Evolutionary conservation across 2,797 vertebrate genomes (phyloP).

Genomic region (Mergus octosetaceus): DNA sequence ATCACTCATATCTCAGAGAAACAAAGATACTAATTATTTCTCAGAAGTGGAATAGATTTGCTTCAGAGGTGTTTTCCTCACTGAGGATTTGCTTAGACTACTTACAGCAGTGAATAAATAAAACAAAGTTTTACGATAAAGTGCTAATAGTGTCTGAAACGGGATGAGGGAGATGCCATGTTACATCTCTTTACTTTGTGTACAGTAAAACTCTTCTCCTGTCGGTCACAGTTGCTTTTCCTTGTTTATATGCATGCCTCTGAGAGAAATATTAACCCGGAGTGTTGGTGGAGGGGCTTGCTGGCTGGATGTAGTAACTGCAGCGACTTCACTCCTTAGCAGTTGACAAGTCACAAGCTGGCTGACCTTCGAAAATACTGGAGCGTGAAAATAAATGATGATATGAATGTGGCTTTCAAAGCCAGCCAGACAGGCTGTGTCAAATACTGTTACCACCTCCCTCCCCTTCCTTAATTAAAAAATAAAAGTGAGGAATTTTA

Average conservation of each 20-base stretch:
- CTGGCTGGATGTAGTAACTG: slow-evolving; percentile 36
- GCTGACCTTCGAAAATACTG: slow-evolving; percentile 43
- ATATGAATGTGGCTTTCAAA: slow-evolving; percentile 34
- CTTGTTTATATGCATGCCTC: not conserved
- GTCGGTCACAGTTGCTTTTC: not conserved
- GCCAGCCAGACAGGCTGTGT: not conserved
- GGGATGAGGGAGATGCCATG: not conserved
- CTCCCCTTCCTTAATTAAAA: not conserved
- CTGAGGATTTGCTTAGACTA: not conserved
- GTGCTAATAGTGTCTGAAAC: not conserved
- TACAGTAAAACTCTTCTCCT: not conserved
- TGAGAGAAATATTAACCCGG: slow-evolving; percentile 52
- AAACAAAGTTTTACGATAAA: not conserved
- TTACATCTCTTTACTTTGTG: not conserved
- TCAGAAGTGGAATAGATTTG: not conserved
- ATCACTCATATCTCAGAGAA: not conserved
- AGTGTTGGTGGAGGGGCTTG: not conserved
- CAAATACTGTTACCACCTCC: not conserved
- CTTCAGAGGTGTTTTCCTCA: not conserved
- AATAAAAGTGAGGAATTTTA: slow-evolving; percentile 19
- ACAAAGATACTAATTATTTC: not conserved
- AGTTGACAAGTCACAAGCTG: slow-evolving; percentile 27
- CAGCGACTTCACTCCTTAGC: slow-evolving; percentile 22
- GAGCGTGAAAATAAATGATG: slow-evolving; percentile 51
- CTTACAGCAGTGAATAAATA: not conserved